These are phyloP conservation scores for Chaetodon trifascialis DNA, from an alignment of 2,113 vertebrate species.

Conservation along the genomic window DNA sequence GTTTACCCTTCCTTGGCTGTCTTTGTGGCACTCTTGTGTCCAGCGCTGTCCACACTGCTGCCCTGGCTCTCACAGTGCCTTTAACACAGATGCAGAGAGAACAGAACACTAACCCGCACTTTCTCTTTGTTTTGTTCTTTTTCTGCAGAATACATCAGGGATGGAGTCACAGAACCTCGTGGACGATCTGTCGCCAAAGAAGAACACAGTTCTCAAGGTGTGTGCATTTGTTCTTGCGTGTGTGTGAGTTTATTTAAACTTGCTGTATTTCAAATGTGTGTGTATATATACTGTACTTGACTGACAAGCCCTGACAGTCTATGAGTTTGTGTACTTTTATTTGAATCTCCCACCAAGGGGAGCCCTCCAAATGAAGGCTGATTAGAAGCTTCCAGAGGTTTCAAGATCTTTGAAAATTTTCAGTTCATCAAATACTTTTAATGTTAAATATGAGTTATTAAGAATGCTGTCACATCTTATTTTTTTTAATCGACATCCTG, in stretches of 20 bases:
- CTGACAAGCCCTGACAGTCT: not conserved
- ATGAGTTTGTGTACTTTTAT: not conserved
- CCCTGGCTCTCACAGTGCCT: slow-evolving; percentile 54
- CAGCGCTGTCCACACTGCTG: slow-evolving; percentile 56
- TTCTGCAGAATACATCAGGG: slow-evolving; percentile 91
- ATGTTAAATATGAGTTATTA: not conserved
- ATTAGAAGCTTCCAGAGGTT: not conserved
- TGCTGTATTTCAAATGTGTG: not conserved
- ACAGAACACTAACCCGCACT: slow-evolving; percentile 35
- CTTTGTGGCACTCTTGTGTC: slow-evolving; percentile 69
- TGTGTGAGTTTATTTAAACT: not conserved
- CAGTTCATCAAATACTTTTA: too few species aligned
- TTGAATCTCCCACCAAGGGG: not conserved
- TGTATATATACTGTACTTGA: not conserved
- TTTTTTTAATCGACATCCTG: not conserved
- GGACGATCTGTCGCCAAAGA: slow-evolving; percentile 97
- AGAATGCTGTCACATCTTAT: not conserved
- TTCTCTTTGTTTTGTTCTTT: slow-evolving; percentile 60
- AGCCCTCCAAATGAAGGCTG: too few species aligned
- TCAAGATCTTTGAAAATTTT: not conserved
- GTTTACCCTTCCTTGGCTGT: slow-evolving; percentile 71
- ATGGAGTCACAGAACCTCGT: slow-evolving; percentile 96
- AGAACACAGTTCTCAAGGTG: slow-evolving; percentile 97
- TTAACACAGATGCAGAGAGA: slow-evolving; percentile 23
- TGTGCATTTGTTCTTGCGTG: not conserved